Evolutionary conservation across 2,888 invertebrate genomes (phyloP).

Genomic region (Timandra comae): DNA sequence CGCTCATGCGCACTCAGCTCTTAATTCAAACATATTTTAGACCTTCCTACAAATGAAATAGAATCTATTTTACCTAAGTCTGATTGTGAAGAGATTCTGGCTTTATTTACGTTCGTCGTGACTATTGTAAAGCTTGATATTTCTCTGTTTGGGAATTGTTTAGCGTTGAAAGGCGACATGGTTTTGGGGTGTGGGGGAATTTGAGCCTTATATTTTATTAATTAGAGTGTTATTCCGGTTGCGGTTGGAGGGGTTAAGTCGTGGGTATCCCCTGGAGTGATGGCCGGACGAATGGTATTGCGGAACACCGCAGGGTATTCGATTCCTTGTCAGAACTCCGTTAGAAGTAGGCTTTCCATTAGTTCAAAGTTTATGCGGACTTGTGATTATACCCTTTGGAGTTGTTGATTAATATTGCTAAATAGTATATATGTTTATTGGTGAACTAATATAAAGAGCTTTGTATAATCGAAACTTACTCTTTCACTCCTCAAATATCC

Average conservation of each 20-base stretch:
- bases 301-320: conserved; percentile 45
- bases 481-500: too few relatives aligned
- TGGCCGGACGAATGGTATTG: conserved; percentile 40
- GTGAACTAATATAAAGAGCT: too few relatives aligned
- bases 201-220: conserved; percentile 6
- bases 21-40: conserved; percentile 26
- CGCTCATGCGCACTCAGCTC: conserved; percentile 54
- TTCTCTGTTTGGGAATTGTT: conserved; percentile 49
- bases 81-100: conserved; percentile 38
- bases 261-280: conserved; percentile 34
- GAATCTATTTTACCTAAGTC: conserved; percentile 25
- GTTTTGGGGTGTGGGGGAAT: conserved; percentile 3
- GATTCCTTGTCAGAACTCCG: conserved; percentile 38
- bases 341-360: conserved; percentile 22
- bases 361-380: conserved; percentile 13
- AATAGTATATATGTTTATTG: too few relatives aligned
- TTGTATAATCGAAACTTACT: too few relatives aligned
- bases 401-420: not conserved
- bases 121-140: conserved; percentile 54
- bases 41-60: conserved; percentile 25
- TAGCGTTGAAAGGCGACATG: conserved; percentile 51
- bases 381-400: conserved; percentile 8
- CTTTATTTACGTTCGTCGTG: conserved; percentile 71
- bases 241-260: conserved; percentile 21
- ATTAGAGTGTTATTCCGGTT: not conserved